Percentiles rank a stretch among this genome's conserved stretches.
Evolutionary conservation across 2,888 invertebrate genomes (phyloP).

Genomic region (Ochlodes sylvanus): DNA sequence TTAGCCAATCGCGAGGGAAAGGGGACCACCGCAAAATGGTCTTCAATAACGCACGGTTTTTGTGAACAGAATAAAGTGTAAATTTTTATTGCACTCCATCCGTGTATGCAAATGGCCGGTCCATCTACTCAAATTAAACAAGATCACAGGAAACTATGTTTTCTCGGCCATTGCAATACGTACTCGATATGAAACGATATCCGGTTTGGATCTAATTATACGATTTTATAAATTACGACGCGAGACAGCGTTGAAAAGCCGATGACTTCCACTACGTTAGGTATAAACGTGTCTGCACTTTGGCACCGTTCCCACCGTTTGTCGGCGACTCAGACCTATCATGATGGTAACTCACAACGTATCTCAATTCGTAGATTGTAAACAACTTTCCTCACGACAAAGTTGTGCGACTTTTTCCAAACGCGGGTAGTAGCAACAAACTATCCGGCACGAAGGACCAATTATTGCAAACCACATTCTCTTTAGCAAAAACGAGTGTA

Average conservation of each 20-base stretch:
- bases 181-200: neutral
- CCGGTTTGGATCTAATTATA: slow-evolving; percentile 9
- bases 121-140: slow-evolving; percentile 41
- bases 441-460: slow-evolving; percentile 49
- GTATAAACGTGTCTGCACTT: slow-evolving; percentile 4
- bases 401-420: slow-evolving; percentile 4
- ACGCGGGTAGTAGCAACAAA: slow-evolving; percentile 27
- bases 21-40: slow-evolving; percentile 39
- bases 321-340: neutral
- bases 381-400: slow-evolving; percentile 1
- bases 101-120: slow-evolving; percentile 43
- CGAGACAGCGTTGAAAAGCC: slow-evolving; percentile 8
- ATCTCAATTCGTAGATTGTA: slow-evolving; percentile 3
- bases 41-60: slow-evolving; percentile 47
- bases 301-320: slow-evolving; percentile 22
- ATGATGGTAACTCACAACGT: slow-evolving; percentile 24
- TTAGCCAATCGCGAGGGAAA: slow-evolving; percentile 31
- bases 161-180: neutral
- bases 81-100: slow-evolving; percentile 47
- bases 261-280: slow-evolving; percentile 1
- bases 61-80: slow-evolving; percentile 54
- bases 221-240: slow-evolving; percentile 16
- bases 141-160: slow-evolving; percentile 23
- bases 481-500: slow-evolving; percentile 48
- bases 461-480: slow-evolving; percentile 51